phyloP scores from a whole-genome alignment of 2,113 vertebrate species.

The Notechis scutatus region DNA sequence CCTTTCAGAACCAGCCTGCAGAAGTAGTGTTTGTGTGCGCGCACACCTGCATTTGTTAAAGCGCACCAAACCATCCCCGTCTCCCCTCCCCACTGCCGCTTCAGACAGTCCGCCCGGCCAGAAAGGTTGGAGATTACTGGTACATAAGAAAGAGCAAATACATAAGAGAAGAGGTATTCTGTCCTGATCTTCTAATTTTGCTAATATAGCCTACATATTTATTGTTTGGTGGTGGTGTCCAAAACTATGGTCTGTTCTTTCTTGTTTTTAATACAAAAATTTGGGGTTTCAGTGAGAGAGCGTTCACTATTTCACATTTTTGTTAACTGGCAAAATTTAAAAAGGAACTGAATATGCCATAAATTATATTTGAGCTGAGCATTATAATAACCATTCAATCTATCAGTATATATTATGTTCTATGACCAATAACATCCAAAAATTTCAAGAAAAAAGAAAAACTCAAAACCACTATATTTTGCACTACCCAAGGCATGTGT shows the following conservation, averaged over 20 bases:
- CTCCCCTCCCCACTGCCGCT: too few species aligned
- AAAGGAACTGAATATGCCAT: not conserved
- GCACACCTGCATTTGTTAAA: not conserved
- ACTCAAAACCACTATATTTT: not conserved
- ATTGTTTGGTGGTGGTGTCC: not conserved
- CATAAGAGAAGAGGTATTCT: not conserved
- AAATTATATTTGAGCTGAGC: not conserved
- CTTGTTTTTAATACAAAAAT: not conserved
- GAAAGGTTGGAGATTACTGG: not conserved
- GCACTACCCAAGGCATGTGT: not conserved
- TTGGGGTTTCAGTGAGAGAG: not conserved
- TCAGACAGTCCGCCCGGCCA: not conserved
- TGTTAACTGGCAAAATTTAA: constrained; percentile 1
- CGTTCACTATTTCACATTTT: not conserved
- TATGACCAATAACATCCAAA: not conserved
- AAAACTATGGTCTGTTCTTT: not conserved
- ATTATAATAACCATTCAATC: not conserved
- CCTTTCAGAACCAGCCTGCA: not conserved
- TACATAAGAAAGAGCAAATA: not conserved
- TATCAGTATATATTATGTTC: not conserved
- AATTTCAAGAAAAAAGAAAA: not conserved
- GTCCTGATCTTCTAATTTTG: not conserved
- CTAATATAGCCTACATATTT: not conserved
- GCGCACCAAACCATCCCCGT: not conserved
- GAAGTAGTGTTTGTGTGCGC: not conserved